Evolutionary conservation across 2,888 invertebrate species (phyloP), one percentile per base, ranked within the genome.

Genomic region (Tipula helvola): DNA sequence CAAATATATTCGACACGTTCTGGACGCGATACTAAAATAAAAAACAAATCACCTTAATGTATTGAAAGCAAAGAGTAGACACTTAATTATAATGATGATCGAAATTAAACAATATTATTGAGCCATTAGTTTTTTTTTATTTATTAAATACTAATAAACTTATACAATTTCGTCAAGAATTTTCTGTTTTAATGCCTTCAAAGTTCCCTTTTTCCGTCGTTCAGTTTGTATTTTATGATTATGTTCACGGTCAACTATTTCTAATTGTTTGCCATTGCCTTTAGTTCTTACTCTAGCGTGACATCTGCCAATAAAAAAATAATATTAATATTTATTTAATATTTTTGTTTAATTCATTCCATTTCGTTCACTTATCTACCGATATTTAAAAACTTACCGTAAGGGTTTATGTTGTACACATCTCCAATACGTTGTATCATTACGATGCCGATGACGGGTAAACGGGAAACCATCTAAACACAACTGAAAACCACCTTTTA

Each of bases 361-460:
- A 36, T 85, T 28, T 83, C 83, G 83, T 3, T 3, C 28, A 36
- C 28, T 10, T 36, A 71, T 28, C 7, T 28, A 8, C 0, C 5
- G 10, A 83, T 83, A 83, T 83, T 36, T 83, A 28, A 36, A 36
- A 83, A 89, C 89, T 88, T 88, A 90, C 90, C 89, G 89, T 16
- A 90, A 88, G 0, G 90, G 89, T 13, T 89, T 89, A 88, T 90
- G 90, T 87, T 90, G 90, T 12, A 90, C 90, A 88, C 90, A 90
- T 86, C 90, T 89, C 90, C 90, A 90, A 88, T 90, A 90, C 86
- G 90, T 90, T 36, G 90, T 90, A n/a, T 89, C 89, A 36, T 89
- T 89, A 83, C 89, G 87, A 7, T 90, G 89, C 28, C 90, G 88
- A 87, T 90, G 90, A 52, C 90, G 88, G 0, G 90, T 90, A 87